Percentiles rank a stretch among this genome's conserved stretches.
Evolutionary conservation across 1,140 invertebrate species (phyloP).

Genomic region (Amyelois transitella): DNA sequence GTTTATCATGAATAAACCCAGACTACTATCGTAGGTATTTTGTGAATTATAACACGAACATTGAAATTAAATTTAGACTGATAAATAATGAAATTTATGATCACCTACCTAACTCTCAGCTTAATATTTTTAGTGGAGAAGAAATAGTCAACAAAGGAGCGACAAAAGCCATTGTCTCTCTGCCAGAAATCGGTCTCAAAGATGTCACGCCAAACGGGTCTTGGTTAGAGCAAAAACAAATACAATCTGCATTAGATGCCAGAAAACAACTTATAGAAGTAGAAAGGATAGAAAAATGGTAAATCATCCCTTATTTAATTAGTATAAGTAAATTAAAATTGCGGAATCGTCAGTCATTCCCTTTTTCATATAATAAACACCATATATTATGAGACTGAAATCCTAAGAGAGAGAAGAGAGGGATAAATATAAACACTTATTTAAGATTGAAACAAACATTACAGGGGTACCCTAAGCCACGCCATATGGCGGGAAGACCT

Average conservation of each 20-base stretch:
- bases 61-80: too few relatives aligned
- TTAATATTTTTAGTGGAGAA: slow-evolving; percentile 62
- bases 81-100: not conserved
- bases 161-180: slow-evolving; percentile 57
- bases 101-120: slow-evolving; percentile 5
- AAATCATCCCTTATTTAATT: slow-evolving; percentile 13
- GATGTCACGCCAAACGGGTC: slow-evolving; percentile 75
- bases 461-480: slow-evolving; percentile 67
- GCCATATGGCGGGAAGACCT: slow-evolving; percentile 77
- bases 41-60: not conserved
- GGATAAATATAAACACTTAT: too few relatives aligned
- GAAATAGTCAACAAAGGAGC: slow-evolving; percentile 71
- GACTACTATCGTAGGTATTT: slow-evolving; percentile 37
- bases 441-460: slow-evolving; percentile 20
- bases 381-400: too few relatives aligned
- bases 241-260: slow-evolving; percentile 74
- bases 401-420: too few relatives aligned
- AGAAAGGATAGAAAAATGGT: slow-evolving; percentile 76
- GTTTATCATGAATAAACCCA: slow-evolving; percentile 26
- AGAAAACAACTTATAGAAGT: slow-evolving; percentile 74
- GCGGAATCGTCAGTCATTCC: too few relatives aligned
- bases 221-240: slow-evolving; percentile 77
- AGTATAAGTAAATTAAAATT: not conserved
- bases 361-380: too few relatives aligned
- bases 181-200: slow-evolving; percentile 76